phyloP scores from a whole-genome alignment of 1,140 invertebrate genomes.

The Caenorhabditis briggsae region DNA sequence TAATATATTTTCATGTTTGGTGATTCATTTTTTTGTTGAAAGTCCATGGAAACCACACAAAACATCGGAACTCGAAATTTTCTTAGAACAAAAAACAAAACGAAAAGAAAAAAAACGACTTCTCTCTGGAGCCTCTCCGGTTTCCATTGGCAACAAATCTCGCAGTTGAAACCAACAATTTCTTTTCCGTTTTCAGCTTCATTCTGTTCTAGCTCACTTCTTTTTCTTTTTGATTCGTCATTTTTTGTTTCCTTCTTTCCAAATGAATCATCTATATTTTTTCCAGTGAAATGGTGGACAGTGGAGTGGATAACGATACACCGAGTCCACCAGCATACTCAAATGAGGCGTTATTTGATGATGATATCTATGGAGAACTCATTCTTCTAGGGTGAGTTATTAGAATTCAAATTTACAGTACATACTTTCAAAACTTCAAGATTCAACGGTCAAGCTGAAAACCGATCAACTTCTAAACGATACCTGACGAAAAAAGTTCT shows the following conservation, averaged over 20 bases:
- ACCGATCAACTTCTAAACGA: conserved; percentile 30
- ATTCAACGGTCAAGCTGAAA: conserved; percentile 61
- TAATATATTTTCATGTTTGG: too few species aligned
- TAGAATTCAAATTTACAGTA: neutral
- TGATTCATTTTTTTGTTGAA: neutral
- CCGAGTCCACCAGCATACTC: conserved; percentile 19
- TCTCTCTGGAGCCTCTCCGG: neutral
- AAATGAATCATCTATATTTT: neutral
- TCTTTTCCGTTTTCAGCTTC: conserved; percentile 1
- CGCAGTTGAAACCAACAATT: conserved; percentile 17
- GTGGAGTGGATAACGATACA: conserved; percentile 2
- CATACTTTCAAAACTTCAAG: conserved; percentile 4
- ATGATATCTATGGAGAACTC: conserved; percentile 65
- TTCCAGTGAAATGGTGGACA: neutral
- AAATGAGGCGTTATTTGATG: conserved; percentile 9
- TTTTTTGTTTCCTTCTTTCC: neutral
- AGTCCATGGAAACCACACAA: conserved; percentile 1
- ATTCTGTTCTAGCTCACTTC: neutral
- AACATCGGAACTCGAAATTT: neutral
- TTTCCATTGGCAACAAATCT: conserved; percentile 24
- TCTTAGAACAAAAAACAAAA: neutral
- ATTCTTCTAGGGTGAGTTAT: conserved; percentile 63
- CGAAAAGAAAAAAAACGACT: neutral
- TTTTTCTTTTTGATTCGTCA: neutral
- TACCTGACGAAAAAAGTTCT: conserved; percentile 72